Percentiles rank a stretch among this genome's conserved stretches.
These are phyloP conservation scores for Trachythela sp. DNA, from an alignment of 64 coral and sea anemone species.

Conservation along the genomic window DNA sequence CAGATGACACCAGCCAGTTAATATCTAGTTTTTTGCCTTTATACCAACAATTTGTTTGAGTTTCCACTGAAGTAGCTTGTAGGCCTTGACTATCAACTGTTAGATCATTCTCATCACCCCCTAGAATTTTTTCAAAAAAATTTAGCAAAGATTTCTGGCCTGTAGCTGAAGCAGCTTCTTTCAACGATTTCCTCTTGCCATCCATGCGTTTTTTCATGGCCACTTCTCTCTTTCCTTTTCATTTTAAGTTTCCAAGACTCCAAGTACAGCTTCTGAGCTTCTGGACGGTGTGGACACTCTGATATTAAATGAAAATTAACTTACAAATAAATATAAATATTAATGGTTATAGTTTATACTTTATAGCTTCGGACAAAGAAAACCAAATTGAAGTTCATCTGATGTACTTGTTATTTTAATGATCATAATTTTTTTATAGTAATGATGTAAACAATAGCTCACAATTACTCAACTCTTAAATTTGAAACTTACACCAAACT, in stretches of 20 bases:
- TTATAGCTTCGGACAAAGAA: neutral
- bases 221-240: neutral
- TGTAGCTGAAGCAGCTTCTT: neutral
- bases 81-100: neutral
- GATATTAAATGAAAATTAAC: neutral
- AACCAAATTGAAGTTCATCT: neutral
- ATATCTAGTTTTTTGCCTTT: neutral
- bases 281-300: neutral
- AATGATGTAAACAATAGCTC: neutral
- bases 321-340: neutral
- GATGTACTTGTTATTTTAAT: neutral
- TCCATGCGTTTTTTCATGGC: neutral
- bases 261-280: neutral
- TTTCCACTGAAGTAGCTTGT: neutral
- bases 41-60: neutral
- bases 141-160: neutral
- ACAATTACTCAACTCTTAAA: neutral
- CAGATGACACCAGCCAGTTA: neutral
- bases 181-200: neutral
- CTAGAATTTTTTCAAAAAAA: neutral
- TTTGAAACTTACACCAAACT: neutral
- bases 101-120: neutral
- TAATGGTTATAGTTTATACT: neutral
- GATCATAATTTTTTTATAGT: neutral
- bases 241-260: neutral